A percentile compares a stretch with the other conserved stretches of the same genome.
Conservation (phyloP, 2,113 vertebrate species). For the Stigmatopora nigra region DNA sequence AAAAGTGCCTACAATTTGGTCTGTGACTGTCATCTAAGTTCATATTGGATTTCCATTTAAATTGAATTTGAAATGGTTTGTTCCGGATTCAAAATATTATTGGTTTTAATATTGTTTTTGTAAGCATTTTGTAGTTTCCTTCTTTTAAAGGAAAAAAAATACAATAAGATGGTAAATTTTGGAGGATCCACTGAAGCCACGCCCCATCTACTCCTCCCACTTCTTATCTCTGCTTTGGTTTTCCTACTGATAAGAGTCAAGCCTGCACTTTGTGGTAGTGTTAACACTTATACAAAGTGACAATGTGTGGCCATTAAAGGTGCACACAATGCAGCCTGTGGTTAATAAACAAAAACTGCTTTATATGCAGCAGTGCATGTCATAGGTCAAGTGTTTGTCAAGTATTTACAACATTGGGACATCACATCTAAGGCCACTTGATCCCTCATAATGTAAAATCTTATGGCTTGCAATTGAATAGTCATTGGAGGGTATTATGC, state of each 20-base stretch:
- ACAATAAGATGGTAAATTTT: background rate
- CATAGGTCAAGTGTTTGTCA: background rate
- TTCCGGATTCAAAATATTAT: background rate
- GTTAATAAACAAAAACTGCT: conserved; percentile 1
- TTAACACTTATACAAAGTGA: conserved; percentile 11
- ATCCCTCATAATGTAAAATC: background rate
- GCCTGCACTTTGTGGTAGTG: conserved; percentile 13
- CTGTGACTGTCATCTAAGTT: background rate
- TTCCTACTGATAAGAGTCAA: conserved; percentile 26
- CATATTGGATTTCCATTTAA: background rate
- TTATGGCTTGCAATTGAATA: background rate
- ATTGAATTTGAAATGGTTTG: background rate
- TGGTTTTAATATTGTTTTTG: no score
- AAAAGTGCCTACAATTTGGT: background rate
- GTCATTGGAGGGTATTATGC: conserved; percentile 18
- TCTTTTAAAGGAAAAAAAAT: no score
- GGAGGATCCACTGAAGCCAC: conserved; percentile 8
- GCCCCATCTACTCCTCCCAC: conserved; percentile 21
- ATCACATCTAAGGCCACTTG: background rate
- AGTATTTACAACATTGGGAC: background rate
- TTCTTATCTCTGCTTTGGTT: conserved; percentile 7
- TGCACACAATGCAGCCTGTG: background rate
- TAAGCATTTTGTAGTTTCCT: no score
- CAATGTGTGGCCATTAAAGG: conserved; percentile 15
- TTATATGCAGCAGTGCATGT: conserved; percentile 17